Conservation (phyloP, 2,797 vertebrate species). For the Aulostomus chinensis region DNA sequence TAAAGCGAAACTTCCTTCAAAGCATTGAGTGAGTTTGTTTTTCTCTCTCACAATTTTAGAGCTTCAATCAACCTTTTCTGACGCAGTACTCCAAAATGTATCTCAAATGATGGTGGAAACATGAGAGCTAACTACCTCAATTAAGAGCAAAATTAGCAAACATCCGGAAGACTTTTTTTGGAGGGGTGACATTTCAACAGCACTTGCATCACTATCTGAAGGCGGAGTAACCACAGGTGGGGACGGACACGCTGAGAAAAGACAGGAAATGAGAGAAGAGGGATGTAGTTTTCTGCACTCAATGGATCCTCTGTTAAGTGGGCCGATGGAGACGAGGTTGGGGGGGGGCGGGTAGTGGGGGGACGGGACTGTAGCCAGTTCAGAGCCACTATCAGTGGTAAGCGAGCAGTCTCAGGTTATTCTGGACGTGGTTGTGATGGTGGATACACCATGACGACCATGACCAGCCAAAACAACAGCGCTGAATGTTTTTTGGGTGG, state of each 20-base stretch:
- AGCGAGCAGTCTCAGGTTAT: conserved; percentile 26
- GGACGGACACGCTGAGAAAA: conserved; percentile 35
- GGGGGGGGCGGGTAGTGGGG: neutral
- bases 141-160: neutral
- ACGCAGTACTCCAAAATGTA: too few relatives aligned
- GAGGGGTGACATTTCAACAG: too few relatives aligned
- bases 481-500: neutral
- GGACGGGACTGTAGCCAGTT: conserved; percentile 7
- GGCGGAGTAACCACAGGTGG: conserved; percentile 53
- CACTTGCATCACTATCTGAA: too few relatives aligned
- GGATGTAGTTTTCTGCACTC: conserved; percentile 53
- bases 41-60: too few relatives aligned
- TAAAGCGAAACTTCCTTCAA: too few relatives aligned
- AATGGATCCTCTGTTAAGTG: conserved; percentile 71
- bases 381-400: conserved; percentile 16
- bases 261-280: conserved; percentile 63
- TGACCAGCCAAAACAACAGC: neutral
- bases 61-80: too few relatives aligned
- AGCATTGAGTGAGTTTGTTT: too few relatives aligned
- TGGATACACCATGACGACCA: neutral
- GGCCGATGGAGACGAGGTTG: neutral
- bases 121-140: neutral
- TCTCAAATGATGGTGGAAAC: too few relatives aligned
- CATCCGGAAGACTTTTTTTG: neutral
- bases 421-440: conserved; percentile 5